These are phyloP conservation scores for Cryptotermes secundus DNA, from an alignment of 1,140 invertebrate genomes.

Conservation along the genomic window DNA sequence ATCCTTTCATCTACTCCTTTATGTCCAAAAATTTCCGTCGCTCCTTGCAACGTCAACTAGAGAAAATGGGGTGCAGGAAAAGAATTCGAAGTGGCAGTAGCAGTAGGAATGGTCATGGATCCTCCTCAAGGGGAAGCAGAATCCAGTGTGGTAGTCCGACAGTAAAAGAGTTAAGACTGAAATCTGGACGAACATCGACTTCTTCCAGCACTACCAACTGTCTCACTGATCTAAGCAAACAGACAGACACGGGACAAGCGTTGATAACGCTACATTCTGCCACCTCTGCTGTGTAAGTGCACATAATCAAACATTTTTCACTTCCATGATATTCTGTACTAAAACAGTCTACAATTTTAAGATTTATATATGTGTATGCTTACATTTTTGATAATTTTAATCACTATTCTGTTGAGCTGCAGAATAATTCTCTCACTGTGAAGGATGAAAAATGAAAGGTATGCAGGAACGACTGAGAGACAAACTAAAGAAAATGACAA, in stretches of 20 bases:
- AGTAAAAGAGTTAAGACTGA: neutral
- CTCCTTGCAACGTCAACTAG: constrained; percentile 44
- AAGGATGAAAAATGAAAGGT: no score
- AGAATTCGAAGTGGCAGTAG: neutral
- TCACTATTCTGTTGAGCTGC: no score
- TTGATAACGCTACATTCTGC: neutral
- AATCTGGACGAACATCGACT: neutral
- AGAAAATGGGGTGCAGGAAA: neutral
- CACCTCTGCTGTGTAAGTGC: neutral
- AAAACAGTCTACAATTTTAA: no score
- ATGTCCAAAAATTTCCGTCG: constrained; percentile 60
- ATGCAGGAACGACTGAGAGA: no score
- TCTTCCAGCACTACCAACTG: constrained; percentile 24
- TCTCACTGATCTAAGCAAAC: constrained; percentile 14
- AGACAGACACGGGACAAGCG: neutral
- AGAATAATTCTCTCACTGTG: no score
- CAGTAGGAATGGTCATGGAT: neutral
- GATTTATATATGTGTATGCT: no score
- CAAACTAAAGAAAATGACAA: no score
- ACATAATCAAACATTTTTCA: no score
- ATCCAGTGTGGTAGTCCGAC: neutral
- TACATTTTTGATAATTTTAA: no score
- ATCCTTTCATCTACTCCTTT: constrained; percentile 62
- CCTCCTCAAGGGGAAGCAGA: neutral
- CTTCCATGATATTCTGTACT: no score